Evolutionary conservation across 2,888 invertebrate species (phyloP), one percentile per base, ranked within the genome.

Genomic region (Lycia hirtaria): DNA sequence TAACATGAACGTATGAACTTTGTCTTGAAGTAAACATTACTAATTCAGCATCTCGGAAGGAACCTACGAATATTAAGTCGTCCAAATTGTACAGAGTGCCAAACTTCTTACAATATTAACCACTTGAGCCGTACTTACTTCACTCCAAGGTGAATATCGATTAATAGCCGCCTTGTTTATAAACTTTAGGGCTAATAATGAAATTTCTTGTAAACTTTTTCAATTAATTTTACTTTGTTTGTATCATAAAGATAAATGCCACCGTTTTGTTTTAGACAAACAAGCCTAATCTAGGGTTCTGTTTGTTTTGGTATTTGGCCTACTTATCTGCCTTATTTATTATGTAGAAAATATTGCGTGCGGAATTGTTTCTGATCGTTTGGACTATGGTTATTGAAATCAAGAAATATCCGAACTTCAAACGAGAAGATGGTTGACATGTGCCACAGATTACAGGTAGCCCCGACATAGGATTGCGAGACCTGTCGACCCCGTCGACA

Each of bases 11-110:
- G 9, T 6, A 48, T 35, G 48, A 41, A 43, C 20, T 45, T 38
- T 14, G 40, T n/a, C 56, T 32, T 50, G 50, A 50, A 45, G 44
- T 38, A 40, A 33, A 17, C 24, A 47, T 56, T 56, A 56, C 40
- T 51, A 38, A 56, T 56, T 56, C 51, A 56, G 20, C 20, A 26
- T 26, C 32, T 45, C 30, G 37, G 38, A 50, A 38, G 38, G 50
- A 20, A 35, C n/a, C 15, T 33, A 20, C 22, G 30, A 41, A 54
- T 26, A 51, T 38, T 30, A 57, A 52, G 37, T 41, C 52, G 41
- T 43, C 20, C n/a, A 35, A 20, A 33, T 51, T 43, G 52, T 43
- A 24, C 37, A 20, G 33, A 26, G 26, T 28, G 30, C 19, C 19
- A 7, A 44, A 32, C 44, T 32, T 32, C 44, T 32, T 35, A 37